These are phyloP conservation scores for Heliconius hewitsoni DNA, from an alignment of 1,140 invertebrate genomes.

Conservation along the genomic window DNA sequence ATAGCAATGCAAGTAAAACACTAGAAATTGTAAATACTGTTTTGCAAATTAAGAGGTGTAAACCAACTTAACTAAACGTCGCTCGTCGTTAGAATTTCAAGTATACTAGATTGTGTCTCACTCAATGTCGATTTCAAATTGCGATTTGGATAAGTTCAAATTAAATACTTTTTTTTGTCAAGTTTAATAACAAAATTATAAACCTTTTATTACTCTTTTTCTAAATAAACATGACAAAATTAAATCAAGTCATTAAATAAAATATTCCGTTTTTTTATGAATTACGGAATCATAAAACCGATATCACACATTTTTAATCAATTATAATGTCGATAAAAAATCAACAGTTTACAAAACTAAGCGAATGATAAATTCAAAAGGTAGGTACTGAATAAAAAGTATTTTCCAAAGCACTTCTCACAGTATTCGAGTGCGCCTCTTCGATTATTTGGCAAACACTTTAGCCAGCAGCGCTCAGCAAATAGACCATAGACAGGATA, in stretches of 20 bases:
- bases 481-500: constrained; percentile 34
- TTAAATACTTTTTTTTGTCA: neutral
- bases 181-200: too few species aligned
- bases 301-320: neutral
- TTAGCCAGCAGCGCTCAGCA: constrained; percentile 22
- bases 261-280: too few species aligned
- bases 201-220: too few species aligned
- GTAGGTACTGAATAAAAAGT: neutral
- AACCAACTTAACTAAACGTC: constrained; percentile 37
- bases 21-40: neutral
- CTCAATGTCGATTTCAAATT: constrained; percentile 1
- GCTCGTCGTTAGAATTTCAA: constrained; percentile 38
- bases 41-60: neutral
- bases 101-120: constrained; percentile 11
- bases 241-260: too few species aligned
- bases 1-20: neutral
- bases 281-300: too few species aligned
- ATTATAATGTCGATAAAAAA: neutral
- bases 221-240: too few species aligned
- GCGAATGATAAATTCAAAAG: neutral
- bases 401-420: constrained; percentile 17
- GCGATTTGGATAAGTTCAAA: constrained; percentile 5
- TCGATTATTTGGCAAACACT: constrained; percentile 31
- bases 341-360: neutral
- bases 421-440: constrained; percentile 2